These are phyloP conservation scores for Sinocyclocheilus grahami DNA, from an alignment of 2,113 vertebrate species.

Conservation along the genomic window DNA sequence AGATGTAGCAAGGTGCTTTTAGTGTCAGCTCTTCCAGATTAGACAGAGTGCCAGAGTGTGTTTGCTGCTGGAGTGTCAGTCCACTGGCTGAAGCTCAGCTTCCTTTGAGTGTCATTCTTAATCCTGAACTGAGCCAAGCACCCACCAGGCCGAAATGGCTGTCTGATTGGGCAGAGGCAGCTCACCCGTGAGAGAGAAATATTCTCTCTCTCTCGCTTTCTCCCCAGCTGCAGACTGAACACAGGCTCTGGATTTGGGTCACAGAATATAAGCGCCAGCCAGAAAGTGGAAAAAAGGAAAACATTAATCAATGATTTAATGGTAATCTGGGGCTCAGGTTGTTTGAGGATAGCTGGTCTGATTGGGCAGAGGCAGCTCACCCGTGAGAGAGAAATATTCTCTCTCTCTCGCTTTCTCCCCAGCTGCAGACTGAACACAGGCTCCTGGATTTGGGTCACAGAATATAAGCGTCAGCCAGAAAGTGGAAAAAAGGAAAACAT, in stretches of 20 bases:
- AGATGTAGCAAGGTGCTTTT: constrained; percentile 39
- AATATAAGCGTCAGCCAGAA: not conserved
- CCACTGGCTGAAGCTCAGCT: constrained; percentile 29
- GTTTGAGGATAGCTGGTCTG: constrained; percentile 30
- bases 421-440: constrained; percentile 16
- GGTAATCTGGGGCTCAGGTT: constrained; percentile 43
- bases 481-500: constrained; percentile 24
- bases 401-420: not conserved
- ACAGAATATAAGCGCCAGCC: constrained; percentile 1
- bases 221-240: constrained; percentile 15
- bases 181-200: not conserved
- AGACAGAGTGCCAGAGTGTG: constrained; percentile 7
- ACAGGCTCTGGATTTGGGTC: constrained; percentile 42
- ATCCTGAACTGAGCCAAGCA: constrained; percentile 32
- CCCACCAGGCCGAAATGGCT: constrained; percentile 27
- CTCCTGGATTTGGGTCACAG: constrained; percentile 44
- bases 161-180: constrained; percentile 28
- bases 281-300: constrained; percentile 21
- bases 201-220: not conserved
- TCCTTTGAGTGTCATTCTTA: constrained; percentile 44
- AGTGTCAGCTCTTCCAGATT: constrained; percentile 32
- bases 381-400: not conserved
- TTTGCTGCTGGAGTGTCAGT: constrained; percentile 30
- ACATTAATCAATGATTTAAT: constrained; percentile 47
- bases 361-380: constrained; percentile 18